A percentile compares a stretch with the other conserved stretches of the same genome.
These are phyloP conservation scores for Steinernema feltiae DNA, from an alignment of 1,140 invertebrate genomes.

Conservation along the genomic window DNA sequence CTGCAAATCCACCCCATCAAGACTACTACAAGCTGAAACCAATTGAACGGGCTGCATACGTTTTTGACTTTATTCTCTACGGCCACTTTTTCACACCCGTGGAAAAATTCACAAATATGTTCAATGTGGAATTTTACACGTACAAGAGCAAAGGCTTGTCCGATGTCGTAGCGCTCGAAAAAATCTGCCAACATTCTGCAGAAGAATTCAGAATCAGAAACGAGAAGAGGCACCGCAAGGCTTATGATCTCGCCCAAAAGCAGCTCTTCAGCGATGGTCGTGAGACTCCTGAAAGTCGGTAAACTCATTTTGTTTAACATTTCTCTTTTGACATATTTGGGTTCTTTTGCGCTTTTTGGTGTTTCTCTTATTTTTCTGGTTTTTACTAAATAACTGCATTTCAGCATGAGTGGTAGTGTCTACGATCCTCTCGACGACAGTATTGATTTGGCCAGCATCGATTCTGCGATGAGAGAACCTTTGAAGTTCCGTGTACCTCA, in stretches of 20 bases:
- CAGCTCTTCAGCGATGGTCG: conserved; percentile 45
- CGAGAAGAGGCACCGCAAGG: conserved; percentile 24
- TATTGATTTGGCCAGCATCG: conserved; percentile 30
- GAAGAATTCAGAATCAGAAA: conserved; percentile 31
- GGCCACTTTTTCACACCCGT: conserved; percentile 32
- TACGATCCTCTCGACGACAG: conserved; percentile 38
- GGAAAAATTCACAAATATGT: conserved; percentile 31
- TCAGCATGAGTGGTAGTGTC: conserved; percentile 38
- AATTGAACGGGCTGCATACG: conserved; percentile 39
- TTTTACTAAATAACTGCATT: conserved; percentile 2
- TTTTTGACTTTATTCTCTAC: conserved; percentile 43
- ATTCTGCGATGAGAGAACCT: conserved; percentile 43
- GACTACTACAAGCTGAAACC: conserved; percentile 43
- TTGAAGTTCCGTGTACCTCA: conserved; percentile 41
- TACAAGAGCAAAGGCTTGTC: conserved; percentile 27
- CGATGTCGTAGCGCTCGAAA: conserved; percentile 36
- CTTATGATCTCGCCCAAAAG: conserved; percentile 34
- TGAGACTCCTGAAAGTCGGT: conserved; percentile 15
- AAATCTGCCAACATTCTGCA: conserved; percentile 43
- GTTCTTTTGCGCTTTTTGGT: neutral
- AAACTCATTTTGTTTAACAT: conserved; percentile 25
- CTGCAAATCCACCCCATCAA: conserved; percentile 81
- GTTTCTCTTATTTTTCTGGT: neutral
- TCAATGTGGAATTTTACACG: conserved; percentile 47
- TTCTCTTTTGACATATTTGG: conserved; percentile 1